phyloP scores from a whole-genome alignment of 1,140 invertebrate species.

The Rhizoglyphus robini region DNA sequence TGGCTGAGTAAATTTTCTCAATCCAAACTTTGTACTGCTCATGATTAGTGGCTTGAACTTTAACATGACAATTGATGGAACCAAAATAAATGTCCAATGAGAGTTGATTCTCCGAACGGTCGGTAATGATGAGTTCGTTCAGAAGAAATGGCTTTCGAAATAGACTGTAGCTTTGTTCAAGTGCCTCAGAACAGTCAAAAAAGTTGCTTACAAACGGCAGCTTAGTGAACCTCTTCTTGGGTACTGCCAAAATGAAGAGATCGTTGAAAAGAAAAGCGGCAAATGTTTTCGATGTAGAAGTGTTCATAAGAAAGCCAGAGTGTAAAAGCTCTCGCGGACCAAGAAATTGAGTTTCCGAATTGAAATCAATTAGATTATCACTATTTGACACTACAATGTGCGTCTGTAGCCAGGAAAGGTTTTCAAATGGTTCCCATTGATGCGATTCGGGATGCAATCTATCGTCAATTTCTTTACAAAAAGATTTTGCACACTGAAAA shows the following conservation, averaged over 20 bases:
- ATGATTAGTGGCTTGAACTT: neutral
- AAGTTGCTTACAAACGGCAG: neutral
- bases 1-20: too few species aligned
- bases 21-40: neutral
- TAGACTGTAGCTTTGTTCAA: neutral
- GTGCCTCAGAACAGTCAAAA: neutral
- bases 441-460: neutral
- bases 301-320: neutral
- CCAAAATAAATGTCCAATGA: neutral
- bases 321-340: neutral
- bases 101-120: neutral
- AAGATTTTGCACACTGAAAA: constrained; percentile 50
- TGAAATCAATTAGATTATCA: neutral
- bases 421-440: neutral
- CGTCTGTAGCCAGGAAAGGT: neutral
- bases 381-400: neutral
- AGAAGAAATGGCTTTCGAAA: neutral
- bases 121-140: neutral
- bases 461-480: constrained; percentile 44
- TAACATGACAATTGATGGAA: neutral
- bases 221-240: neutral
- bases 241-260: neutral
- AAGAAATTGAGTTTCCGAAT: neutral
- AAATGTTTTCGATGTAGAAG: neutral
- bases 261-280: neutral